These are phyloP conservation scores for Papilio xuthus DNA, from an alignment of 1,140 invertebrate species.

Conservation along the genomic window DNA sequence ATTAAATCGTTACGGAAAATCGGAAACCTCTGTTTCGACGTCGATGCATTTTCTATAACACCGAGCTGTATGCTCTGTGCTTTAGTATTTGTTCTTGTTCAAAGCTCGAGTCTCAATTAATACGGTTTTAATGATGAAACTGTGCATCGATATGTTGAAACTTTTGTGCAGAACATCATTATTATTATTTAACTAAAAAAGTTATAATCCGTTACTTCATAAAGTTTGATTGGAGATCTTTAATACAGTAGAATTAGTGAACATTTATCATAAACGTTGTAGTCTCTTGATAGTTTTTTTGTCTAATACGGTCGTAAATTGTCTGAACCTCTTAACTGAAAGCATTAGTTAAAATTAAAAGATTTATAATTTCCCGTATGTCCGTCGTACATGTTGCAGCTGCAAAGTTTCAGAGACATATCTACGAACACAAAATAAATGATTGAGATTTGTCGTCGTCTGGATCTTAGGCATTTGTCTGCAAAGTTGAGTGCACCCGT, in stretches of 20 bases:
- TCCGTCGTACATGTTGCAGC: background rate
- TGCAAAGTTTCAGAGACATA: constrained; percentile 19
- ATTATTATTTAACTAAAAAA: background rate
- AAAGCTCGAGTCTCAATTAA: constrained; percentile 36
- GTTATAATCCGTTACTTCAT: background rate
- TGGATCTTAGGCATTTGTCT: constrained; percentile 33
- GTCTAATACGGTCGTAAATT: too few relatives aligned
- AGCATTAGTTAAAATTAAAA: background rate
- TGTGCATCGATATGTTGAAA: background rate
- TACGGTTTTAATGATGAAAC: constrained; percentile 29
- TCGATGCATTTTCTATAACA: constrained; percentile 57
- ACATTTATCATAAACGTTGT: background rate
- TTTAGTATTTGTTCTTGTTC: constrained; percentile 35
- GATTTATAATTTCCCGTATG: background rate
- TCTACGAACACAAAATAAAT: constrained; percentile 29
- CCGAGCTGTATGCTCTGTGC: constrained; percentile 26
- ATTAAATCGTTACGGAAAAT: constrained; percentile 66
- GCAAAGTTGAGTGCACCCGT: constrained; percentile 30
- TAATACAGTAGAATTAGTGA: too few relatives aligned
- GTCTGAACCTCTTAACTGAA: too few relatives aligned
- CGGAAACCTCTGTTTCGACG: constrained; percentile 47
- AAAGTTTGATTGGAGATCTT: background rate
- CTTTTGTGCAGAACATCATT: background rate
- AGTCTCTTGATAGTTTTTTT: background rate
- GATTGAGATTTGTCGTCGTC: constrained; percentile 28